Conservation (phyloP, 2,113 vertebrate species). For the Anolis carolinensis region DNA sequence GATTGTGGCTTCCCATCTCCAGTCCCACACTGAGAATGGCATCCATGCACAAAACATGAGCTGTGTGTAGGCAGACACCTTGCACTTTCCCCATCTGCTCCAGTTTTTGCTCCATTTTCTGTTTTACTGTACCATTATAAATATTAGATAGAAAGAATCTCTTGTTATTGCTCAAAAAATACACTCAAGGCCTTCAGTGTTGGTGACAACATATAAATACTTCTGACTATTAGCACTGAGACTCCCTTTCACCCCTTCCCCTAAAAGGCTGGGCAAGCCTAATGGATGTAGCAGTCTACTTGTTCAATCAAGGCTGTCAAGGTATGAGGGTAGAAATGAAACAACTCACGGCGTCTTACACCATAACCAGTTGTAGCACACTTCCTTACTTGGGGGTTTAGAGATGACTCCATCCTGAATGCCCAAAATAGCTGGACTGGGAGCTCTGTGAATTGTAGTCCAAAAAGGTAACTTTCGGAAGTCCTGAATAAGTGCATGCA, state of each 20-base stretch:
- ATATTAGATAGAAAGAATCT: constrained; percentile 1
- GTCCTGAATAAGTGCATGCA: not conserved
- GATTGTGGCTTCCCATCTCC: constrained; percentile 93
- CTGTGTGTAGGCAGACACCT: constrained; percentile 86
- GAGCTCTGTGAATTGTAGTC: not conserved
- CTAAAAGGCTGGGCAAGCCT: not conserved
- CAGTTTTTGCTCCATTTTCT: constrained; percentile 88
- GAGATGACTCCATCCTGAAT: too few relatives aligned
- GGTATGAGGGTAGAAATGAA: not conserved
- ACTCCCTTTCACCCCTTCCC: not conserved
- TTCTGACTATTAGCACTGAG: not conserved
- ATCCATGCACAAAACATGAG: constrained; percentile 92
- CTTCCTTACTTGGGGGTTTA: not conserved
- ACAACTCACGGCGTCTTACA: not conserved
- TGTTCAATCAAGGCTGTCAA: not conserved
- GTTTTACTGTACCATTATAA: constrained; percentile 78
- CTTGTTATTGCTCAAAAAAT: constrained; percentile 29
- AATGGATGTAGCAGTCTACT: too few relatives aligned
- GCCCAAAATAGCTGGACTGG: too few relatives aligned
- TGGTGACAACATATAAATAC: not conserved
- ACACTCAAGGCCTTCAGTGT: not conserved
- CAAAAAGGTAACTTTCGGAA: not conserved
- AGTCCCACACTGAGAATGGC: constrained; percentile 89
- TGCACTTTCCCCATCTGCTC: constrained; percentile 87
- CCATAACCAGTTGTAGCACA: not conserved